Evolutionary conservation across 2,888 invertebrate genomes (phyloP), one percentile per base, ranked within the genome.

Genomic region (Cistogaster globosa): DNA sequence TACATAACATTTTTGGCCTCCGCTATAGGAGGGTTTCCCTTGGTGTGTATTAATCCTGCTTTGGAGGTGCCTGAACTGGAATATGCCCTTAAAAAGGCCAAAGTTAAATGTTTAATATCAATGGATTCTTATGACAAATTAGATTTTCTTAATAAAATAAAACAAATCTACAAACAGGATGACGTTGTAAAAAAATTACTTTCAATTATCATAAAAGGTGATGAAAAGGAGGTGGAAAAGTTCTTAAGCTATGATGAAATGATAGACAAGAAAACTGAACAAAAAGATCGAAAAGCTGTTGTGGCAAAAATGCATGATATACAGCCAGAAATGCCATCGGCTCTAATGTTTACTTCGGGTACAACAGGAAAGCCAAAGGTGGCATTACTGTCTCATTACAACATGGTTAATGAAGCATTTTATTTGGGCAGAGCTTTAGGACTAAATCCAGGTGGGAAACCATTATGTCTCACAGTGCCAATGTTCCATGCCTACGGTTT

Each of bases 401-500:
- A 94, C 84, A 93, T 95, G 22, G 93, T 96, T 4, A 97, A 97
- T 91, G 97, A 97, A 91, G 93, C 95, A 0, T 94, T 93, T 89
- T 93, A 94, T 87, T 93, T 95, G 74, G 95, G 95, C 0, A 91
- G 89, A 5, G 48, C 55, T 6, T 42, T 87, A 62, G 90, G 94
- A 83, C 88, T 91, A n/a, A 92, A 93, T 74, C 83, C 93, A 0
- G 84, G 18, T 0, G 68, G 78, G 0, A 93, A 93, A 11, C 93
- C 88, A 84, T 91, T 94, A 71, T 94, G 94, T 78, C 87, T 94
- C 1, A 95, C 95, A 88, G 95, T 96, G 14, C 97, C 97, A 0
- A 93, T 96, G 62, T 97, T 96, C 90, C 97, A 97, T 90, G 96
- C 95, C 26, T 97, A 96, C 91, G 97, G 97, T 0, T 94, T 95